Evolutionary conservation across 2,113 vertebrate genomes (phyloP).

Genomic region (Podarcis raffonei): DNA sequence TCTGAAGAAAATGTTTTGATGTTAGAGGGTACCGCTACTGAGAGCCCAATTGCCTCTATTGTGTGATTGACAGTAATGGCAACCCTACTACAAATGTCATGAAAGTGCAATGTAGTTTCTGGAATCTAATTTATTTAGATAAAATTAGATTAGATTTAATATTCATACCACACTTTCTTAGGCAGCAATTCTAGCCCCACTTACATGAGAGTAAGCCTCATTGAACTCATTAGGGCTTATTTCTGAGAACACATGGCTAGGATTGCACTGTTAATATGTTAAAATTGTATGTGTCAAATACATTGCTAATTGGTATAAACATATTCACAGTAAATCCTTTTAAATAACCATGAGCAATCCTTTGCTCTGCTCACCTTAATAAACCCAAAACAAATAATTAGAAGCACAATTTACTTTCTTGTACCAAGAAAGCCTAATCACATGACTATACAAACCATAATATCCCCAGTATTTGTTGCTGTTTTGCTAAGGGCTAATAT

Average conservation of each 20-base stretch:
- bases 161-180: too few species aligned
- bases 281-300: background rate
- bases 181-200: too few species aligned
- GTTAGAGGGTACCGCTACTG: background rate
- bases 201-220: too few species aligned
- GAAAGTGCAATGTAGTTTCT: background rate
- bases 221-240: too few species aligned
- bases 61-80: background rate
- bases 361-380: constrained; percentile 13
- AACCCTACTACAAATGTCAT: background rate
- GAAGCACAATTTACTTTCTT: background rate
- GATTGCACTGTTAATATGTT: too few species aligned
- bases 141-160: too few species aligned
- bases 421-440: accelerated
- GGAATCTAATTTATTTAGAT: background rate
- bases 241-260: too few species aligned
- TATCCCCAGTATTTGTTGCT: background rate
- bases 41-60: background rate
- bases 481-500: background rate
- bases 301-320: background rate
- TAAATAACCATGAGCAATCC: background rate
- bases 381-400: background rate
- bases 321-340: background rate
- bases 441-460: background rate
- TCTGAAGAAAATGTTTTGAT: background rate